Conservation (phyloP, 92 coral and sea anemone species). For the Scolanthus callimorphus region DNA sequence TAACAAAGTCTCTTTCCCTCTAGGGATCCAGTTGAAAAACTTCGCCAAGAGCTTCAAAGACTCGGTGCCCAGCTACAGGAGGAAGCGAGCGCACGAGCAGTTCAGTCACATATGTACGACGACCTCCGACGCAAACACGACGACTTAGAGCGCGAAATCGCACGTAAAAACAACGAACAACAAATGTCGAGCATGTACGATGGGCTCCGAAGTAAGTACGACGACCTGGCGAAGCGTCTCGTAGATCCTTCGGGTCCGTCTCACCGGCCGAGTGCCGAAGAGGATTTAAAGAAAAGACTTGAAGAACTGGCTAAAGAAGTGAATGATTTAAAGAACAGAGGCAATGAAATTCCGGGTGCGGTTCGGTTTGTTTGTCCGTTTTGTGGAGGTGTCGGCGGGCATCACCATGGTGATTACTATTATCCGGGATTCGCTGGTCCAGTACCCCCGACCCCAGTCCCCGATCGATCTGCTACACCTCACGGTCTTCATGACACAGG, state of each 20-base stretch:
- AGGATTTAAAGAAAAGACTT: slow-evolving; percentile 59
- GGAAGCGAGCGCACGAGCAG: slow-evolving; percentile 63
- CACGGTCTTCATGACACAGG: no score
- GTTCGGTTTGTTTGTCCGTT: slow-evolving; percentile 87
- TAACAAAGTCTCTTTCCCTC: background rate
- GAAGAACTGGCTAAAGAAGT: slow-evolving; percentile 67
- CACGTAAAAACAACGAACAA: slow-evolving; percentile 78
- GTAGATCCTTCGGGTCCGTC: slow-evolving; percentile 17
- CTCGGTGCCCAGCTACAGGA: slow-evolving; percentile 74
- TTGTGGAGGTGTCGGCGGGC: slow-evolving; percentile 68
- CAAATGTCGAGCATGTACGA: slow-evolving; percentile 86
- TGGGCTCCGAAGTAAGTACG: slow-evolving; percentile 79
- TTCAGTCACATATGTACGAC: slow-evolving; percentile 80
- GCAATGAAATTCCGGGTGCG: slow-evolving; percentile 14
- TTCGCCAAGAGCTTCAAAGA: slow-evolving; percentile 72
- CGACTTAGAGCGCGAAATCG: slow-evolving; percentile 82
- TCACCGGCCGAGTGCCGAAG: slow-evolving; percentile 42
- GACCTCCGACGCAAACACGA: slow-evolving; percentile 94
- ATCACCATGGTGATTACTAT: slow-evolving; percentile 73
- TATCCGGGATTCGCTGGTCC: slow-evolving; percentile 77
- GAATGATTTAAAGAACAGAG: slow-evolving; percentile 42
- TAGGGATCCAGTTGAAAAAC: slow-evolving; percentile 80
- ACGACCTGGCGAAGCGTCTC: slow-evolving; percentile 51
- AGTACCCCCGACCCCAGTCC: slow-evolving; percentile 15
- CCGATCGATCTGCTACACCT: slow-evolving; percentile 31